Evolutionary conservation across 2,888 invertebrate genomes (phyloP).

Genomic region (Syritta pipiens): DNA sequence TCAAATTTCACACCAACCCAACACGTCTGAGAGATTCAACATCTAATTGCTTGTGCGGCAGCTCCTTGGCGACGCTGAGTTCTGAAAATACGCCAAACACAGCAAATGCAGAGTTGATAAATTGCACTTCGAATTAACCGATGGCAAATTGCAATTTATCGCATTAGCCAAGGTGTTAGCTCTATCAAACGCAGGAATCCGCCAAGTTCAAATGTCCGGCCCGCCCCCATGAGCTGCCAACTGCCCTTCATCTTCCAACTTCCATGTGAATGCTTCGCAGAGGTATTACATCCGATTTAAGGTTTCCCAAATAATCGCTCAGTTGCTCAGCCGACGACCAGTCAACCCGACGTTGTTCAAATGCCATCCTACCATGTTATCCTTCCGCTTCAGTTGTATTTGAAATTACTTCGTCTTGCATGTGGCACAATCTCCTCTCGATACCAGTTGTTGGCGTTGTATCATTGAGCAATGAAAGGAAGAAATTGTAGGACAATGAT

Average conservation of each 20-base stretch:
- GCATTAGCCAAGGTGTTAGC: conserved; percentile 40
- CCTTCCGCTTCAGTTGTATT: conserved; percentile 65
- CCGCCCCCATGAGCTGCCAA: too few species aligned
- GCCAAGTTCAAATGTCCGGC: neutral
- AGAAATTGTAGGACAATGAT: conserved; percentile 65
- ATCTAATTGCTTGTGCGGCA: neutral
- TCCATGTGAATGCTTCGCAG: neutral
- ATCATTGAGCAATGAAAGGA: conserved; percentile 62
- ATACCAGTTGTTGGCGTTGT: conserved; percentile 52
- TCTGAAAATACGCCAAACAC: conserved; percentile 8
- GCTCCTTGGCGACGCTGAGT: neutral
- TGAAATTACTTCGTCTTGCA: conserved; percentile 65
- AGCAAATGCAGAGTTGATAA: conserved; percentile 28
- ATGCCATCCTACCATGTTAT: conserved; percentile 61
- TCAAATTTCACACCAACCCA: neutral
- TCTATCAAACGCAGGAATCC: neutral
- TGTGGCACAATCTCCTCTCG: conserved; percentile 49
- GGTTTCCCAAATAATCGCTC: conserved; percentile 10
- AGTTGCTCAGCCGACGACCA: conserved; percentile 1
- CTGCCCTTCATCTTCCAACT: too few species aligned
- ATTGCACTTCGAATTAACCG: conserved; percentile 24
- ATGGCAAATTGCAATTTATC: conserved; percentile 36
- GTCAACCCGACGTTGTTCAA: conserved; percentile 26
- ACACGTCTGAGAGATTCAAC: neutral
- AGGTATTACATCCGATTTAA: conserved; percentile 47